Evolutionary conservation across 2,888 invertebrate species (phyloP).

Genomic region (Timema podura): DNA sequence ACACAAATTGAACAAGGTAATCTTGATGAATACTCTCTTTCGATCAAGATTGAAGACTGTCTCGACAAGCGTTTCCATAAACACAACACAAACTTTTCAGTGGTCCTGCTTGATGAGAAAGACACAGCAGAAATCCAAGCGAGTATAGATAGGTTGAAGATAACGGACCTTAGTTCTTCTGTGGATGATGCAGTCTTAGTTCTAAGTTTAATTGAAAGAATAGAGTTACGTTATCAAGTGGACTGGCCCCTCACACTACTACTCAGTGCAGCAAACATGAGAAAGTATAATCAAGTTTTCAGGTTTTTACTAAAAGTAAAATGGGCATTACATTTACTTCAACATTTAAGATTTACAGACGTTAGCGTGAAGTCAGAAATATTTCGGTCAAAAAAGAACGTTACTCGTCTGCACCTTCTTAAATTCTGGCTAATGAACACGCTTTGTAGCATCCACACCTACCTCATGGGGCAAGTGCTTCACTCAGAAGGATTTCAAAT

Average conservation of each 20-base stretch:
- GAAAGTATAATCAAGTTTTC: slow-evolving; percentile 46
- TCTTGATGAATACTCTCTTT: slow-evolving; percentile 18
- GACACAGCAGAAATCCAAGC: background rate
- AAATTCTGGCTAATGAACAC: slow-evolving; percentile 54
- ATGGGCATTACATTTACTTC: slow-evolving; percentile 52
- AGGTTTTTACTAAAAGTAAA: slow-evolving; percentile 52
- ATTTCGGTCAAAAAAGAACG: slow-evolving; percentile 10
- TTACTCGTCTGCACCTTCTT: slow-evolving; percentile 49
- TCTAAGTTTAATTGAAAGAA: no score
- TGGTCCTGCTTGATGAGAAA: slow-evolving; percentile 35
- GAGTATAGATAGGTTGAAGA: no score
- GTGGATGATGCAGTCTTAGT: no score
- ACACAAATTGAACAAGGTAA: slow-evolving; percentile 35
- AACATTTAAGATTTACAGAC: slow-evolving; percentile 47
- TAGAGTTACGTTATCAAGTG: slow-evolving; percentile 22
- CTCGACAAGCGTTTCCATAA: slow-evolving; percentile 48
- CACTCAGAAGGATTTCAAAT: slow-evolving; percentile 37
- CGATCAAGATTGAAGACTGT: slow-evolving; percentile 45
- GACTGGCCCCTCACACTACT: slow-evolving; percentile 45
- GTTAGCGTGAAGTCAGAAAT: no score
- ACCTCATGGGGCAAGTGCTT: slow-evolving; percentile 50
- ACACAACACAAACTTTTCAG: slow-evolving; percentile 42
- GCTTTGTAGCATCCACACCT: slow-evolving; percentile 50
- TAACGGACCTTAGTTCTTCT: no score
- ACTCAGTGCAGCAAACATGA: slow-evolving; percentile 39